Conservation (phyloP, 2,113 vertebrate genomes). For the Phyllostomus hastatus region DNA sequence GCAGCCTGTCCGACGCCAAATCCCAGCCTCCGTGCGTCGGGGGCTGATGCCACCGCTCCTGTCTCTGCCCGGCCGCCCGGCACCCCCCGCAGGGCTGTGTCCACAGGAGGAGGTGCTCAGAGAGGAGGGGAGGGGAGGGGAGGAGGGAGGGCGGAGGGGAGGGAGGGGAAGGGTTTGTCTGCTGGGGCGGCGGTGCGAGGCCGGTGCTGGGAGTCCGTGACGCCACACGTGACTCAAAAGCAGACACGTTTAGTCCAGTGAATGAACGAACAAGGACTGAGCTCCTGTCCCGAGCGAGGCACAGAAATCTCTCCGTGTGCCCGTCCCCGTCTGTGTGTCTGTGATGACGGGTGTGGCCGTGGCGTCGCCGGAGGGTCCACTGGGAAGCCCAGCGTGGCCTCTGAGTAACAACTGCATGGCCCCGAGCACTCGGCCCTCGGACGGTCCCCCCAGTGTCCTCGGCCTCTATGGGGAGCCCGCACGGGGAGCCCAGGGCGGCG, state of each 20-base stretch:
- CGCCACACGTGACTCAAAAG: neutral
- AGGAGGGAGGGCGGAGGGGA: too few species aligned
- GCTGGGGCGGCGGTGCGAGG: neutral
- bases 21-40: neutral
- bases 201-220: neutral
- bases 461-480: neutral
- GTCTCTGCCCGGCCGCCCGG: neutral
- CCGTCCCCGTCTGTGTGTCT: neutral
- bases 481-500: neutral
- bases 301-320: neutral
- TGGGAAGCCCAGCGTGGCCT: neutral
- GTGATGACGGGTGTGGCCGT: neutral
- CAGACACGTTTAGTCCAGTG: neutral
- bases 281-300: neutral
- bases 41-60: neutral
- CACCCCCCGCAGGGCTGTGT: neutral
- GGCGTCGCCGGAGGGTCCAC: neutral
- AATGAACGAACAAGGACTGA: neutral
- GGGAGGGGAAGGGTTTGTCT: neutral
- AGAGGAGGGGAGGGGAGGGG: neutral
- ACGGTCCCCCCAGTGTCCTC: neutral
- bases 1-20: neutral
- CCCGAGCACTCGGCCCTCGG: neutral
- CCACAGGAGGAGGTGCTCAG: neutral
- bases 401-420: neutral